Evolutionary conservation across 2,888 invertebrate species (phyloP), one percentile per base, ranked within the genome.

Genomic region (Conchocele bisecta): DNA sequence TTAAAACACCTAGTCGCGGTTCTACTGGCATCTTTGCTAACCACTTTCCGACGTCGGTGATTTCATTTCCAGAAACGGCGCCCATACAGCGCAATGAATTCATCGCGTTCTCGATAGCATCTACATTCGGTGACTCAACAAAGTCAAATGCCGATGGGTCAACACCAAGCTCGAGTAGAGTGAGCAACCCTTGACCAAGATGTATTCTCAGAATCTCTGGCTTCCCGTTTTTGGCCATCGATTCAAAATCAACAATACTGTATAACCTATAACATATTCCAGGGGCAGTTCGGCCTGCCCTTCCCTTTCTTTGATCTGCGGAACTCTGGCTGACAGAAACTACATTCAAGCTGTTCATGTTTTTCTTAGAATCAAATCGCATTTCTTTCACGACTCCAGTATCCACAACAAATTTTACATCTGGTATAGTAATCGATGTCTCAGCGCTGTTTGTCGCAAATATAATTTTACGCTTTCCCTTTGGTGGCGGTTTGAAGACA

Each of bases 391-490:
- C 88, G 29, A 89, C 64, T 0, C 92, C 92, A 26, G 89, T 86
- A 73, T 92, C 92, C 13, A 92, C 77, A 3, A 92, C 91, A 80
- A 88, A 91, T 50, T 83, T 87, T 15, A 92, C 87, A 6, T 90
- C 91, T 33, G 89, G 89, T 46, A 92, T 91, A 5, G 91, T 91
- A 3, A 91, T 78, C 5, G 91, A 91, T 2, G 91, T 91, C 73
- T 92, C 91, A 4, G 91, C 91, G 74, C 88, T 86, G 81, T 91
- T 91, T 22, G 91, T 92, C 3, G 91, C 88, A 84, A 91, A 90
- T 3, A 91, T 87, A 13, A 91, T 77, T 77, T 91, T 91, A 39
- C 91, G 73, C 31, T 74, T 76, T 5, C 83, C 83, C 20, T 46
- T 54, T 6, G 77, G 66, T 17, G 75, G 60, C 5, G 70, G 75